Conservation (phyloP, 2,888 invertebrate genomes). For the Pyrocoelia pectoralis region DNA sequence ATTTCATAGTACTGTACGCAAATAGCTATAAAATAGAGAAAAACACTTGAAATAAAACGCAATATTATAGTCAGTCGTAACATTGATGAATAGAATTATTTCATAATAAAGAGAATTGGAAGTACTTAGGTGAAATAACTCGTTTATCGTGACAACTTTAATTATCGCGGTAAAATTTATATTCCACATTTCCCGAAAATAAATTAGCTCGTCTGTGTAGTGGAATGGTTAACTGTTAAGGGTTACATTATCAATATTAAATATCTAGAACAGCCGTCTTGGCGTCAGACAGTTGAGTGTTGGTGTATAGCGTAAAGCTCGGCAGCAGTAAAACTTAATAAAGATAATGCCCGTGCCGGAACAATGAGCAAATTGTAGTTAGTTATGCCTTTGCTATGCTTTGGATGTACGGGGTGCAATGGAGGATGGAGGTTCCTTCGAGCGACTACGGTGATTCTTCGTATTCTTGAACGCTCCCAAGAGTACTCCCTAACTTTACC, state of each 20-base stretch:
- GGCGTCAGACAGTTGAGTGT: conserved; percentile 52
- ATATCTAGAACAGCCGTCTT: conserved; percentile 51
- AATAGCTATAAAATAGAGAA: no score
- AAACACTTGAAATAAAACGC: no score
- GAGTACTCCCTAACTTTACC: conserved; percentile 54
- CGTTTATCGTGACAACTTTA: conserved; percentile 45
- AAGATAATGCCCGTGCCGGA: conserved; percentile 57
- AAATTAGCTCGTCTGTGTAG: conserved; percentile 49
- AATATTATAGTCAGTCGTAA: not conserved
- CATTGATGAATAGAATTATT: conserved; percentile 7
- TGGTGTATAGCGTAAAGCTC: conserved; percentile 47
- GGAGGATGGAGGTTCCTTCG: conserved; percentile 34
- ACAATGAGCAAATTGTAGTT: conserved; percentile 59
- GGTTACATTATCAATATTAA: conserved; percentile 56
- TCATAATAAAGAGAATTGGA: conserved; percentile 22
- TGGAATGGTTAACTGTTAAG: conserved; percentile 48
- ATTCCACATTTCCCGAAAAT: conserved; percentile 49
- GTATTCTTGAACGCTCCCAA: conserved; percentile 40
- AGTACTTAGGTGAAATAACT: conserved; percentile 24
- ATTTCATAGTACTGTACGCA: no score
- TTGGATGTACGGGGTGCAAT: conserved; percentile 36
- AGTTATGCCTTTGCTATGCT: conserved; percentile 47
- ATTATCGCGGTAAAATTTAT: conserved; percentile 51
- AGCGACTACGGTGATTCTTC: conserved; percentile 35
- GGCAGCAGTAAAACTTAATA: conserved; percentile 56